Base-by-base conservation (phyloP, 2,113 vertebrate genomes). In the Jaculus jaculus region DNA sequence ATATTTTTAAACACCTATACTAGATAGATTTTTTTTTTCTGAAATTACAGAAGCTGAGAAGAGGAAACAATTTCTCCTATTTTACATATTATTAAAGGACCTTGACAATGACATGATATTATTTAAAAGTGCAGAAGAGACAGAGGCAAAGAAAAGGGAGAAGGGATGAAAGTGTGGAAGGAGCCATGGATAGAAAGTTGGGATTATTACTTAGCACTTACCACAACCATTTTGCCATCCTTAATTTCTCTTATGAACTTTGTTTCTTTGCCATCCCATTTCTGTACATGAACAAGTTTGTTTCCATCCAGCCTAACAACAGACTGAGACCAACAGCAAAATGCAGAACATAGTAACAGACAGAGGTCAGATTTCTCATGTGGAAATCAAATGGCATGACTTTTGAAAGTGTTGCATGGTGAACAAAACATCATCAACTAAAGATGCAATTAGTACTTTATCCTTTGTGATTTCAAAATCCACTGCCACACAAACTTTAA, bases 231-330 rank as follows among this genome's bases (percentile, higher is more conserved):
- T 97, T 99, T 99, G 75, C 98, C 99, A 13, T 99, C 99, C 95
- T 99, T 99, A 94, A 99, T 98, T 98, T 99, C 99, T 97, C 99
- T 98, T 96, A 99, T 98, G 86, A 99, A 98, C 86, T 98, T 99
- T 94, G 99, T 99, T 97, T 99, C 99, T 96, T 99, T 99, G 96
- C 98, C 99, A 0, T 99, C 99, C 99, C 99, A 99, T 97, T 99
- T 99, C 98, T 99, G 99, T 95, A 99, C 97, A 0, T 99, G 99
- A 92, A 99, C 97, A 77, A 99, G 94, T 97, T 99, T 99, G 96
- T 99, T 98, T 91, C 98, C 99, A 0, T 99, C 98, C 98, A 99
- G 89, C 75, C 93, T 98, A 94, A 99, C 98, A n/a, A 98, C 98
- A 90, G 99, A 99, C 99, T 99, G 97, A 94, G 94, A 96, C 65